Percentiles rank a stretch among this genome's conserved stretches.
Evolutionary conservation across 2,797 vertebrate genomes (phyloP).

Genomic region (Chrosomus eos): DNA sequence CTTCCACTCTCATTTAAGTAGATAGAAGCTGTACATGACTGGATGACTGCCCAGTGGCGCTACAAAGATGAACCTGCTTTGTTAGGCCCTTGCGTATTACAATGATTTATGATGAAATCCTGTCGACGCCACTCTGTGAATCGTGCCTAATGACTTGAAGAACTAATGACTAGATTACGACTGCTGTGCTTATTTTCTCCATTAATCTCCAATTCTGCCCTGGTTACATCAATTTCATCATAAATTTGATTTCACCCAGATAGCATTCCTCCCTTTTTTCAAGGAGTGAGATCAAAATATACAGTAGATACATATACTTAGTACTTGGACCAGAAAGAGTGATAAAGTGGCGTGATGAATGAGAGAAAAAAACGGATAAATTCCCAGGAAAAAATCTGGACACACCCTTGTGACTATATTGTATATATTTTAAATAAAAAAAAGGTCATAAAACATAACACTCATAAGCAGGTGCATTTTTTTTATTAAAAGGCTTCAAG

Average conservation of each 20-base stretch:
- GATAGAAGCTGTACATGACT: background rate
- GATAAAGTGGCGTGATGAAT: background rate
- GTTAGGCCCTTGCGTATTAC: slow-evolving; percentile 5
- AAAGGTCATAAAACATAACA: background rate
- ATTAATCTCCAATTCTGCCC: slow-evolving; percentile 35
- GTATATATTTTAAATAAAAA: background rate
- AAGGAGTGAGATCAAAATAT: background rate
- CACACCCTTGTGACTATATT: background rate
- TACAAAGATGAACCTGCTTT: slow-evolving; percentile 26
- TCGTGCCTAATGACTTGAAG: slow-evolving; percentile 36
- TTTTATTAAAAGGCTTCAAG: too few relatives aligned
- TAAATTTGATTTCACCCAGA: slow-evolving; percentile 31
- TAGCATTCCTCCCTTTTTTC: slow-evolving; percentile 10
- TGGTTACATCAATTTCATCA: slow-evolving; percentile 14
- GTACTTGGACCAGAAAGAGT: background rate
- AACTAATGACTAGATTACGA: slow-evolving; percentile 39
- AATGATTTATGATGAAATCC: slow-evolving; percentile 34
- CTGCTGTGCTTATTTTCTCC: slow-evolving; percentile 29
- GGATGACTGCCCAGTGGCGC: background rate
- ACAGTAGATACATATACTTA: slow-evolving; percentile 9
- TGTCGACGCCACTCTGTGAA: slow-evolving; percentile 29
- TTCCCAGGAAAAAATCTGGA: slow-evolving; percentile 1
- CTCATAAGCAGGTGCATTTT: background rate
- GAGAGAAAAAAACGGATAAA: background rate
- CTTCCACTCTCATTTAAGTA: background rate